phyloP scores from a whole-genome alignment of 1,140 invertebrate species.

The Mactra quadrangularis region DNA sequence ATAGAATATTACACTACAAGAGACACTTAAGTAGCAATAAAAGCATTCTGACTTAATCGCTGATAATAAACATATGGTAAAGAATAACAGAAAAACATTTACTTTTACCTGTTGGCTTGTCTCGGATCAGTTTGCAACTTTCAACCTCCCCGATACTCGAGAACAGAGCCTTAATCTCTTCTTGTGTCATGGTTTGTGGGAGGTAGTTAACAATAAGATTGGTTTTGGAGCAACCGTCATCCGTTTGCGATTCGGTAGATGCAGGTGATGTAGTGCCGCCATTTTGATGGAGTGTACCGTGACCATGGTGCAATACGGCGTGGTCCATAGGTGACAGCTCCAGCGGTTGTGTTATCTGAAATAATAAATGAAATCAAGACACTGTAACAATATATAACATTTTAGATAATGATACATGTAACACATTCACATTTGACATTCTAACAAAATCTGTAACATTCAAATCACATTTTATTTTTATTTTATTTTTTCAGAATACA shows the following conservation, averaged over 20 bases:
- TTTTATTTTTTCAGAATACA: no score
- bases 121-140: slow-evolving; percentile 99
- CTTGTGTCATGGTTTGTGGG: slow-evolving; percentile 99
- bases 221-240: slow-evolving; percentile 93
- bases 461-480: no score
- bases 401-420: no score
- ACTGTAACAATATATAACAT: no score
- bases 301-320: slow-evolving; percentile 69
- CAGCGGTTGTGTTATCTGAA: slow-evolving; percentile 65
- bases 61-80: no score
- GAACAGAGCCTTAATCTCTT: slow-evolving; percentile 98
- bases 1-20: no score
- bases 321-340: slow-evolving; percentile 71
- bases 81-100: background rate
- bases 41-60: no score
- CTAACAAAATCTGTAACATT: no score
- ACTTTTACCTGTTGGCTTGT: slow-evolving; percentile 96
- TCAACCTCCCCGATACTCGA: slow-evolving; percentile 99
- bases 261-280: slow-evolving; percentile 76
- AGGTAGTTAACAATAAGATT: slow-evolving; percentile 99
- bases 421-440: no score
- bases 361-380: slow-evolving; percentile 14
- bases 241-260: slow-evolving; percentile 74
- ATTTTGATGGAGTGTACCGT: slow-evolving; percentile 72
- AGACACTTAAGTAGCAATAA: no score